Evolutionary conservation across 2,888 invertebrate species (phyloP), one percentile per base, ranked within the genome.

Genomic region (Catonia carolina): DNA sequence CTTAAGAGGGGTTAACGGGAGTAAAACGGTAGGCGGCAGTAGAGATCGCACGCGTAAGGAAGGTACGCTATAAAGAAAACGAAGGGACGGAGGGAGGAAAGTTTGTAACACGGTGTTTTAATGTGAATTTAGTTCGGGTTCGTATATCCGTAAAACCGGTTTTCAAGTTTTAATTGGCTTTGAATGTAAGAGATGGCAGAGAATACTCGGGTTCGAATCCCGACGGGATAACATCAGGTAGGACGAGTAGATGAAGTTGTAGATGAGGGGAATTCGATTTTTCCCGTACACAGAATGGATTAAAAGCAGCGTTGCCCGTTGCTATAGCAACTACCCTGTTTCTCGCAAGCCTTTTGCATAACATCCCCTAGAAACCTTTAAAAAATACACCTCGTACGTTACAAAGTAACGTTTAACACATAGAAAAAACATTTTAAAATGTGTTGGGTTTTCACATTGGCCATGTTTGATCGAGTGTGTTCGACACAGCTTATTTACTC

Each of bases 241-340:
- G 45, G 23, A 42, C 20, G 22, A 5, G 37, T n/a, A 37, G 4
- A 37, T 37, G 12, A 37, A 15, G 37, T 12, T 7, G 37, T n/a
- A 10, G n/a, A 10, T 5, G 12, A 15, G 2, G 22, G 22, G 45
- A 22, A 22, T 45, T 45, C 45, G 45, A 45, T 45, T 45, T 45
- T 45, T 45, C 45, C 45, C 45, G 45, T 45, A 45, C 45, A 45
- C 45, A 20, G 45, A 22, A 45, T 45, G 45, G 45, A 45, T 45
- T 45, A 45, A 45, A 45, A 45, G 23, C 45, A 27, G 45, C 45
- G 45, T 45, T 45, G 22, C 45, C 22, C 22, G 45, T 45, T 45
- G 45, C 45, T 27, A 45, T 45, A 22, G 23, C 5, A 2, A 45
- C 45, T 27, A 45, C 45, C 22, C 20, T 45, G 45, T 27, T 14